Base-by-base conservation (phyloP, 2,888 invertebrate genomes). In the Eupithecia exiguata region DNA sequence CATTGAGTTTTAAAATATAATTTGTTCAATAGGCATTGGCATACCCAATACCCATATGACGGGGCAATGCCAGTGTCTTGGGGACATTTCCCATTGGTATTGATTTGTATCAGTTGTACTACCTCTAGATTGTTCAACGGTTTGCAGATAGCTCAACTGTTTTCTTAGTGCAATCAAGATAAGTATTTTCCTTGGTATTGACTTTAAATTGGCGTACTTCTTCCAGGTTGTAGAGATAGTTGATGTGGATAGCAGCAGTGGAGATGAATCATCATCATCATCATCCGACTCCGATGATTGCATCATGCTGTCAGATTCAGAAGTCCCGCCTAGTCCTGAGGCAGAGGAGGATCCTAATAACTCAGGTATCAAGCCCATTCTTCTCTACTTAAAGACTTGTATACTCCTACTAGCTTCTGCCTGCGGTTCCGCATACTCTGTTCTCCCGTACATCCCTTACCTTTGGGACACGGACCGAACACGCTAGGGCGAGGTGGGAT, bases 271-370 rank as follows among this genome's bases (percentile, higher is more conserved):
- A 21, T 92, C 94, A 69, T 94, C 94, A 53, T 95, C 95, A 18
- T 95, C 95, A 69, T 97, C 97, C 38, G 97, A 98, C 82, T 95
- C 95, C 78, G 97, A 97, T 87, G 98, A 98, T 86, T 98, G 98
- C 87, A 97, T 98, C 83, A 96, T 98, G 84, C 95, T 98, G 53
- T 97, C 97, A 6, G 98, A 97, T 87, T 97, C 97, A 6, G 97
- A 96, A 83, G 96, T 97, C 78, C 97, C 96, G 36, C 97, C 97
- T 66, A 97, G 97, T 81, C 96, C 96, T n/a, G 97, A 97, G 81
- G 95, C 95, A n/a, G 97, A 97, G 77, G 98, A 98, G 79, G 99
- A 99, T 93, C 97, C 97, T 1, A 96, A 97, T 78, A 99, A 98
- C 89, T 98, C 98, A 80, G 99, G 98, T 94, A 81, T 16, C 58